These are phyloP conservation scores for Hystrix brachyura DNA, from an alignment of 2,113 vertebrate species.

Conservation along the genomic window DNA sequence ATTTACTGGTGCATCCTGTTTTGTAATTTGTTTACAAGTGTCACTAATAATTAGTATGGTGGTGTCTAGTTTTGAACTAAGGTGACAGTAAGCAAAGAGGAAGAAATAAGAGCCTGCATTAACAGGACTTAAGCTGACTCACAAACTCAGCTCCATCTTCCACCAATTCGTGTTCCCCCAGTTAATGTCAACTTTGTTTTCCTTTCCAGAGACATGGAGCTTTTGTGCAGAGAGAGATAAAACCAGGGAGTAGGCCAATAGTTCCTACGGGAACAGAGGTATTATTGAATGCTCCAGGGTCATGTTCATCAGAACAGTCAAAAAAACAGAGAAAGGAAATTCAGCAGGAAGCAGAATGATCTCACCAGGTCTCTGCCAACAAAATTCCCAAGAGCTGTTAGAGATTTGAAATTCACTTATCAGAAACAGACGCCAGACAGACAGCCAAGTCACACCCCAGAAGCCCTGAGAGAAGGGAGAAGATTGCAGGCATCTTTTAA, in stretches of 20 bases:
- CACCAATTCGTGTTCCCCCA: constrained; percentile 80
- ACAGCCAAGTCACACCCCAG: constrained; percentile 82
- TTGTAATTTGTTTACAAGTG: constrained; percentile 70
- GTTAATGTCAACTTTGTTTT: constrained; percentile 89
- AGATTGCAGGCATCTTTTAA: constrained; percentile 73
- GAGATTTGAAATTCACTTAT: constrained; percentile 87
- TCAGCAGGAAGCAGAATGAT: constrained; percentile 85
- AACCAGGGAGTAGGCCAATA: constrained; percentile 81
- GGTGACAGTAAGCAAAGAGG: constrained; percentile 64
- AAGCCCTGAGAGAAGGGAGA: constrained; percentile 75
- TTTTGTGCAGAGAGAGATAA: constrained; percentile 89
- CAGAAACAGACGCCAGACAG: constrained; percentile 87
- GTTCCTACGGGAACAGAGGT: constrained; percentile 84
- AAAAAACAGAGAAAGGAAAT: constrained; percentile 87
- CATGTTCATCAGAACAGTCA: constrained; percentile 71
- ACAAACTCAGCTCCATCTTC: constrained; percentile 88
- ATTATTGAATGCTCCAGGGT: constrained; percentile 84
- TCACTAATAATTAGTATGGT: constrained; percentile 79
- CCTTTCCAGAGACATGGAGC: constrained; percentile 87
- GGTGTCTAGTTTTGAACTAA: constrained; percentile 69
- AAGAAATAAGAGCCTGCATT: constrained; percentile 73
- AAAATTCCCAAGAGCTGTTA: constrained; percentile 87
- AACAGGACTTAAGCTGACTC: constrained; percentile 85
- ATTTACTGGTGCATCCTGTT: constrained; percentile 67
- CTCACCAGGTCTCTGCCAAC: constrained; percentile 85